Percentiles rank a stretch among this genome's conserved stretches.
Conservation (phyloP, 2,113 vertebrate genomes). For the Herpailurus yagouaroundi region DNA sequence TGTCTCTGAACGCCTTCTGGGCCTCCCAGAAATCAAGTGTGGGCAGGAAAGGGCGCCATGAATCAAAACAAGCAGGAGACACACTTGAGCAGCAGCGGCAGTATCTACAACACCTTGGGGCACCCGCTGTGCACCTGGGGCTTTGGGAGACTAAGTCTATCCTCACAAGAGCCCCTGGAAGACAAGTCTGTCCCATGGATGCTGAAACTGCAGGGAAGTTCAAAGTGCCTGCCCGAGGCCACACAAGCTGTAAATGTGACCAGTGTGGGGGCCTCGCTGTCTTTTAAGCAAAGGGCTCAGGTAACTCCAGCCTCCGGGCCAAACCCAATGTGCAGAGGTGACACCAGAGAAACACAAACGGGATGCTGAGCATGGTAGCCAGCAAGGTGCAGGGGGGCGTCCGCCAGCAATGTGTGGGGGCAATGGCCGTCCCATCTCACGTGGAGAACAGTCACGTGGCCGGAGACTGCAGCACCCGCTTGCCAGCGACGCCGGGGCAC, state of each 20-base stretch:
- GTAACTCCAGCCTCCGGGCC: neutral
- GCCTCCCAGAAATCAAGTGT: neutral
- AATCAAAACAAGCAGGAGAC: neutral
- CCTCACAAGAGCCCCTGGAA: neutral
- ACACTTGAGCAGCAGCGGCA: fast-evolving
- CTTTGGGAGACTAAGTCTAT: neutral
- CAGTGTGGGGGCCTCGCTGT: fast-evolving
- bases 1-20: neutral
- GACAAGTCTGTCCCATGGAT: neutral
- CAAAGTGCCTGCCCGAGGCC: neutral
- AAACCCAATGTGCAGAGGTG: neutral
- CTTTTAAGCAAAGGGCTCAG: neutral
- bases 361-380: neutral
- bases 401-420: fast-evolving
- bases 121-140: fast-evolving
- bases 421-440: neutral
- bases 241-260: fast-evolving
- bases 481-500: fast-evolving
- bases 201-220: neutral
- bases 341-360: neutral
- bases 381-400: fast-evolving
- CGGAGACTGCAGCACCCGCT: too few relatives aligned
- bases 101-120: neutral
- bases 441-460: too few relatives aligned
- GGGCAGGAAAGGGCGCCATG: fast-evolving